Base-by-base conservation (phyloP, 1,140 invertebrate species). In the Apis laboriosa region DNA sequence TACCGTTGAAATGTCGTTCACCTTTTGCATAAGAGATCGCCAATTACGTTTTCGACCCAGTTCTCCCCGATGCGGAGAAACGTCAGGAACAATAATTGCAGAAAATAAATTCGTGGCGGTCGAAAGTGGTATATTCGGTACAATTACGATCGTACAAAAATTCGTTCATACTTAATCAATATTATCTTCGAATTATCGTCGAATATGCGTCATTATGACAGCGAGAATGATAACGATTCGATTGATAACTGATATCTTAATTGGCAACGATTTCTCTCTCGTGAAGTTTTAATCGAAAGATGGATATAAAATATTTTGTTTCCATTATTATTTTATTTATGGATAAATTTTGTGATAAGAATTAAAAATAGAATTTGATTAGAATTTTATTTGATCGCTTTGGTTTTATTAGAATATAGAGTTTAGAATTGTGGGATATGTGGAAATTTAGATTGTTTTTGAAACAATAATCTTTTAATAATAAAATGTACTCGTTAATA, bases 11-110 rank as follows among this genome's bases (percentile, higher is more conserved):
- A 61, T 53, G 77, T 55, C 24, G 51, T 73, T 73, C 24, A 24
- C 34, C 17, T 51, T 43, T 73, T 53, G 51, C 56, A 61, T 34
- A 24, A 53, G 24, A 70, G 49, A 12, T 3, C 19, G 21, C n/a
- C 49, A 21, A 53, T 77, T n/a, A 67, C 24, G 24, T 72, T 72
- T 79, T 53, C 61, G 49, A 61, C 67, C 77, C 43, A 72, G 77
- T 78, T 78, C 51, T 34, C 34, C 68, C 9, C 12, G 34, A 2
- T 21, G 15, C 19, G 21, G 21, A 24, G 73, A 63, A 49, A 72
- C 53, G 43, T 21, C 15, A 3, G 8, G 19, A 24, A n/a, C 34
- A 19, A 58, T 56, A 77, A 77, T 68, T 43, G 34, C 34, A 17
- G 64, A 53, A 68, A 77, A 49, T 58, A 73, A 73, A 24, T 24